Evolutionary conservation across 2,113 vertebrate species (phyloP), one percentile per base, ranked within the genome.

Genomic region (Solea solea): DNA sequence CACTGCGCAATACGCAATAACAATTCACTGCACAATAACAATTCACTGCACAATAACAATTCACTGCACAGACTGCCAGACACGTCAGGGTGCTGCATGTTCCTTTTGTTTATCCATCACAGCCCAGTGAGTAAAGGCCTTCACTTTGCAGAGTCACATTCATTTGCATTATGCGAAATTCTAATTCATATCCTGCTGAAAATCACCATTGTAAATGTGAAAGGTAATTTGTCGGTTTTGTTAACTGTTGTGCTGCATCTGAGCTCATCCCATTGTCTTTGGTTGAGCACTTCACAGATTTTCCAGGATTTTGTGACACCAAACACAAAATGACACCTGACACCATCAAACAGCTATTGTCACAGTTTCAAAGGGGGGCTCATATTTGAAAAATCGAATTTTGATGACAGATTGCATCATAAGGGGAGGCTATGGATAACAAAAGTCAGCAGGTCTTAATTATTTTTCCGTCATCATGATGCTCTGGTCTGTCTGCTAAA

Each of bases 371-470:
- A 27, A 64, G 21, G n/a, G 61, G 68, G 7, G 48, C 64, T 67
- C 54, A n/a, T 12, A 7, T 63, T 44, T 62, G 46, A 64, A 34
- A 51, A 34, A 51, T 72, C 28, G 28, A 10, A 77, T 72, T 65
- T 5, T 49, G 67, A 51, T 63, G 76, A 78, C 76, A 40, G 58
- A 52, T 83, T 78, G 69, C 74, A 60, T 81, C 72, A 81, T 70
- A 59, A 0, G 21, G 54, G 10, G 10, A 3, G 58, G 27, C 9
- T 15, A 21, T 21, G 44, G 72, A 62, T 39, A 42, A 74, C 45
- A 48, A 11, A 11, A 71, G 76, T 72, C 67, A 80, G 76, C 50
- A 2, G 58, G 49, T 34, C 55, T 82, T n/a, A n/a, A n/a, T 71
- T 65, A 25, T 80, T 77, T 74, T 63, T 49, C 64, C 49, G 9